Conservation (phyloP, 2,888 invertebrate species). For the Drosophila anomelani region DNA sequence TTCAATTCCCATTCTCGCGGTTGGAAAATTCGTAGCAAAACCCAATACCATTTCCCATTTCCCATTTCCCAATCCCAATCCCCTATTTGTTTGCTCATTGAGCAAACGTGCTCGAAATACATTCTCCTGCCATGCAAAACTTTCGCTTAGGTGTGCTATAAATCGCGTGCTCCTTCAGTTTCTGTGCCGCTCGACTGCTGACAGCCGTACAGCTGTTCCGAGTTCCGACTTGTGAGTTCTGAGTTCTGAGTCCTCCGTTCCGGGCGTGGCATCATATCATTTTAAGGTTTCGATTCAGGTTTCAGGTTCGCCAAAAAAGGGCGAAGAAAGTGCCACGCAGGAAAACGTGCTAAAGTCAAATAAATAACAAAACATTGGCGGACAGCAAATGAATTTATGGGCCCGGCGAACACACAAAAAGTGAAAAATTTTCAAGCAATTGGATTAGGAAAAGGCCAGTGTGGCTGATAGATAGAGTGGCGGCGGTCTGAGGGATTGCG, state of each 20-base stretch:
- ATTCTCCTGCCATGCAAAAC: slow-evolving; percentile 54
- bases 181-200: slow-evolving; percentile 72
- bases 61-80: slow-evolving; percentile 26
- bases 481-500: slow-evolving; percentile 5
- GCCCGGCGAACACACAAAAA: slow-evolving; percentile 31
- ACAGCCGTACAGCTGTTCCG: slow-evolving; percentile 56
- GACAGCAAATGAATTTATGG: slow-evolving; percentile 79
- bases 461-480: slow-evolving; percentile 26
- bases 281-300: slow-evolving; percentile 18
- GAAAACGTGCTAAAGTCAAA: slow-evolving; percentile 71
- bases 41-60: background rate
- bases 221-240: slow-evolving; percentile 52
- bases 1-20: slow-evolving; percentile 52
- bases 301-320: slow-evolving; percentile 4
- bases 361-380: slow-evolving; percentile 79
- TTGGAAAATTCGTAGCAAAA: slow-evolving; percentile 9
- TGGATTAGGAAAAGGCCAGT: slow-evolving; percentile 47
- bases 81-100: slow-evolving; percentile 45
- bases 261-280: slow-evolving; percentile 14
- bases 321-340: slow-evolving; percentile 65
- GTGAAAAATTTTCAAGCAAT: slow-evolving; percentile 40
- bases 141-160: slow-evolving; percentile 69
- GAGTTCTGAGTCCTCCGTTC: slow-evolving; percentile 33
- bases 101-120: slow-evolving; percentile 65
- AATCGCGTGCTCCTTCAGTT: slow-evolving; percentile 69